Conservation (phyloP, 2,888 invertebrate species). For the Thecophora atra region DNA sequence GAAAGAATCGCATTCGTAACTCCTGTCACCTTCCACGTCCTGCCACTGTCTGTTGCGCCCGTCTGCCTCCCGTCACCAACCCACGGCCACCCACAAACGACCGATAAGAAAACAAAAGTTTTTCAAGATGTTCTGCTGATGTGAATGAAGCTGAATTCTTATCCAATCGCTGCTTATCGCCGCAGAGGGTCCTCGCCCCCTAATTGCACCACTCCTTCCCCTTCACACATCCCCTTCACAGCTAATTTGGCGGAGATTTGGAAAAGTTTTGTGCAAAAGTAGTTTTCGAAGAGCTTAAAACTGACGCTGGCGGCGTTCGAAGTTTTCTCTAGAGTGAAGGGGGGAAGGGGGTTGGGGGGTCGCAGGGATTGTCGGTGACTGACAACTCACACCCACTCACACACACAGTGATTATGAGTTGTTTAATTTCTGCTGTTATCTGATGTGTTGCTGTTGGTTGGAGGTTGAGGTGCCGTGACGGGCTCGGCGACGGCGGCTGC, state of each 20-base stretch:
- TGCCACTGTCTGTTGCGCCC: conserved; percentile 28
- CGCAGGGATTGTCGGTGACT: neutral
- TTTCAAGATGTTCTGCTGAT: neutral
- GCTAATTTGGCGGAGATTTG: conserved; percentile 49
- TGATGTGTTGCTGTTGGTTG: too few species aligned
- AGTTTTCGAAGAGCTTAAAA: conserved; percentile 28
- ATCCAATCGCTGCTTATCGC: conserved; percentile 26
- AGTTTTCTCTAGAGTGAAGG: neutral
- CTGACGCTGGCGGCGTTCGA: conserved; percentile 26
- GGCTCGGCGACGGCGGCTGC: neutral
- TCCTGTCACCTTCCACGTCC: conserved; percentile 9
- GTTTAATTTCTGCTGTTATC: conserved; percentile 16
- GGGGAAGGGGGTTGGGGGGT: neutral
- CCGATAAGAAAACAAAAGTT: conserved; percentile 35
- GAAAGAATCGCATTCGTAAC: conserved; percentile 31
- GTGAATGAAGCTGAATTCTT: conserved; percentile 15
- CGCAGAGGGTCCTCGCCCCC: neutral
- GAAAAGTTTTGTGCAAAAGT: conserved; percentile 41
- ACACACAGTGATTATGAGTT: conserved; percentile 27
- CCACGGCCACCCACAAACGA: neutral
- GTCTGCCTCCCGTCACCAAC: neutral
- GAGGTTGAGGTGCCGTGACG: too few species aligned
- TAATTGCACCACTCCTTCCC: neutral
- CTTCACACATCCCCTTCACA: conserved; percentile 40
- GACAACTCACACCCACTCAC: neutral